phyloP scores from a whole-genome alignment of 2,888 invertebrate genomes.

The Euclidia mi region DNA sequence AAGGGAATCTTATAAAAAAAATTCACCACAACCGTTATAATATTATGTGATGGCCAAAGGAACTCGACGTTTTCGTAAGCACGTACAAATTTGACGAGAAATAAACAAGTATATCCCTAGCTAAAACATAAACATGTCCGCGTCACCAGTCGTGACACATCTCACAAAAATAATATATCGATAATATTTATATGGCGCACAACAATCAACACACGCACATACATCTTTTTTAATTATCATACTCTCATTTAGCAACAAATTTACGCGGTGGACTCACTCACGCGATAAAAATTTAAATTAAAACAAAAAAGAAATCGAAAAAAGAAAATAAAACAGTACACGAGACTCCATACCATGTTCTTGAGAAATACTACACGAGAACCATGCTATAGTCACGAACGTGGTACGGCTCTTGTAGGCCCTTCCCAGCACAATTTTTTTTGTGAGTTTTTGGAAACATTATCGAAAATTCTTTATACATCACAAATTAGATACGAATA shows the following conservation, averaged over 20 bases:
- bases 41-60: constrained; percentile 51
- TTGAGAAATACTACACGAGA: constrained; percentile 50
- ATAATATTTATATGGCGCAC: constrained; percentile 79
- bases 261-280: constrained; percentile 69
- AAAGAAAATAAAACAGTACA: constrained; percentile 67
- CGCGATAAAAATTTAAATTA: constrained; percentile 84
- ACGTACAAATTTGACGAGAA: constrained; percentile 56
- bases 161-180: constrained; percentile 63
- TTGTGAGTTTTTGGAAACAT: constrained; percentile 72
- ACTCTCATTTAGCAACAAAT: constrained; percentile 73
- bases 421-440: constrained; percentile 72
- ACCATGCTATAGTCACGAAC: constrained; percentile 61
- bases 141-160: constrained; percentile 66
- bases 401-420: constrained; percentile 73
- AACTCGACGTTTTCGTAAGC: constrained; percentile 56
- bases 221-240: constrained; percentile 73
- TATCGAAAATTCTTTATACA: constrained; percentile 72
- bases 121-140: constrained; percentile 51
- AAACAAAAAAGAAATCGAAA: constrained; percentile 71
- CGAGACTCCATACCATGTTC: constrained; percentile 67
- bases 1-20: constrained; percentile 49
- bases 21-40: constrained; percentile 55
- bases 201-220: constrained; percentile 87
- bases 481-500: constrained; percentile 79
- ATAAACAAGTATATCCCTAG: constrained; percentile 54